Evolutionary conservation across 2,797 vertebrate species (phyloP).

Genomic region (Parambassis ranga): DNA sequence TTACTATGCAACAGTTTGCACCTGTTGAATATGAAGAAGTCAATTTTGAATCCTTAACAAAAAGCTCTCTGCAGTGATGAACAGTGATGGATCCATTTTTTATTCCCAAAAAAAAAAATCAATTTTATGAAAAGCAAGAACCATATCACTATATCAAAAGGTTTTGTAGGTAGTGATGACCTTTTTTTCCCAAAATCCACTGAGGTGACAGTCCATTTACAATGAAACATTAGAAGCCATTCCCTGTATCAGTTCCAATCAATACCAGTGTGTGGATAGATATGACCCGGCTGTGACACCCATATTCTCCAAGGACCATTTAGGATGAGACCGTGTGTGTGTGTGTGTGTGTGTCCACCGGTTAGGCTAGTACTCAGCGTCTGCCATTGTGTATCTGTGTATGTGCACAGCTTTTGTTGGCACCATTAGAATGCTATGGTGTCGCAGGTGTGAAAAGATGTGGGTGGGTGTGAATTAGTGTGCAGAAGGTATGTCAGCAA

Average conservation of each 20-base stretch:
- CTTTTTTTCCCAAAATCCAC: slow-evolving; percentile 6
- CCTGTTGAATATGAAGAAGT: slow-evolving; percentile 59
- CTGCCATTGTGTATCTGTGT: background rate
- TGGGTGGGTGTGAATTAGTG: slow-evolving; percentile 50
- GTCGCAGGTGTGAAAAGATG: slow-evolving; percentile 47
- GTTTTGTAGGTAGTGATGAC: too few relatives aligned
- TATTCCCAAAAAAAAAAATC: background rate
- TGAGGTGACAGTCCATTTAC: slow-evolving; percentile 47
- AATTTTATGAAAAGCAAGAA: too few relatives aligned
- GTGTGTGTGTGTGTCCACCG: slow-evolving; percentile 2
- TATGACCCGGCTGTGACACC: slow-evolving; percentile 51
- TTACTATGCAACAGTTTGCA: slow-evolving; percentile 73
- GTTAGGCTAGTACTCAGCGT: slow-evolving; percentile 6
- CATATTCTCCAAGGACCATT: slow-evolving; percentile 52
- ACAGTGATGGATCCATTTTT: background rate
- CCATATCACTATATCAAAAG: too few relatives aligned
- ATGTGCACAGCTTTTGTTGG: background rate
- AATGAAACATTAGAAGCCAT: slow-evolving; percentile 53
- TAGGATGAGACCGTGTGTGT: slow-evolving; percentile 32
- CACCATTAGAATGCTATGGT: slow-evolving; percentile 32
- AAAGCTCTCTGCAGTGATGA: background rate
- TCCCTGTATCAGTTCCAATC: slow-evolving; percentile 61
- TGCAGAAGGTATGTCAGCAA: slow-evolving; percentile 47
- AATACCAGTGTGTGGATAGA: slow-evolving; percentile 56
- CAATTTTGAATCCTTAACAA: slow-evolving; percentile 16